A percentile compares a stretch with the other conserved stretches of the same genome.
Conservation (phyloP, 2,888 invertebrate genomes). For the Agrilus mali region DNA sequence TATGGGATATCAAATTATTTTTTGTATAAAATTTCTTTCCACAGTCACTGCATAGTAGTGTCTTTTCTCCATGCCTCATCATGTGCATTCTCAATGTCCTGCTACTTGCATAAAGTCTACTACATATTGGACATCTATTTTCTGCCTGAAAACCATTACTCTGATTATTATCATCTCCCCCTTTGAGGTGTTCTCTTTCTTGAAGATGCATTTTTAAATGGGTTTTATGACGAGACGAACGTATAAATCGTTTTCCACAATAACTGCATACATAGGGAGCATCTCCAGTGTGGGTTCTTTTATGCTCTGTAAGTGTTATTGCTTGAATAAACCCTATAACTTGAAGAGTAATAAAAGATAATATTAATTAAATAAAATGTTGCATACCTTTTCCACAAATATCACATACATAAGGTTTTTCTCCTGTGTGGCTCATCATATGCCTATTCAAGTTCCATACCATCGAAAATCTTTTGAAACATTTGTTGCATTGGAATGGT, state of each 20-base stretch:
- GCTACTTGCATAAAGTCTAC: conserved; percentile 12
- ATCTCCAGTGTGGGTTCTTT: conserved; percentile 27
- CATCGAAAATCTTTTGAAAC: conserved; percentile 24
- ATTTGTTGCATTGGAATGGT: conserved; percentile 30
- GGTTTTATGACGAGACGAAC: conserved; percentile 7
- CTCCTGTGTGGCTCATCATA: conserved; percentile 12
- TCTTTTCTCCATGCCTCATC: conserved; percentile 15
- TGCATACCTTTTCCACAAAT: conserved; percentile 11
- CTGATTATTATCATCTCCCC: conserved; percentile 9
- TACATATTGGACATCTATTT: conserved; percentile 11
- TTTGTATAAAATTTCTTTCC: conserved; percentile 17
- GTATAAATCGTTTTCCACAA: conserved; percentile 12
- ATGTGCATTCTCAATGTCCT: conserved; percentile 13
- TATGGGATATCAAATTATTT: conserved; percentile 21
- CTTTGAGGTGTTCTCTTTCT: background rate
- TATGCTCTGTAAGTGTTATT: conserved; percentile 19
- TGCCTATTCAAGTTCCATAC: conserved; percentile 11
- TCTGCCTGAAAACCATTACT: background rate
- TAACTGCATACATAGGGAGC: conserved; percentile 18
- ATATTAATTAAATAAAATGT: background rate
- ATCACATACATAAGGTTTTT: conserved; percentile 11
- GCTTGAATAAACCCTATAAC: conserved; percentile 12
- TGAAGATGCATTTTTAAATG: conserved; percentile 7
- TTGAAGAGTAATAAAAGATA: background rate
- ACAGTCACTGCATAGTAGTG: conserved; percentile 19